Evolutionary conservation across 2,888 invertebrate genomes (phyloP), one percentile per base, ranked within the genome.

Genomic region (Mythimna impura): DNA sequence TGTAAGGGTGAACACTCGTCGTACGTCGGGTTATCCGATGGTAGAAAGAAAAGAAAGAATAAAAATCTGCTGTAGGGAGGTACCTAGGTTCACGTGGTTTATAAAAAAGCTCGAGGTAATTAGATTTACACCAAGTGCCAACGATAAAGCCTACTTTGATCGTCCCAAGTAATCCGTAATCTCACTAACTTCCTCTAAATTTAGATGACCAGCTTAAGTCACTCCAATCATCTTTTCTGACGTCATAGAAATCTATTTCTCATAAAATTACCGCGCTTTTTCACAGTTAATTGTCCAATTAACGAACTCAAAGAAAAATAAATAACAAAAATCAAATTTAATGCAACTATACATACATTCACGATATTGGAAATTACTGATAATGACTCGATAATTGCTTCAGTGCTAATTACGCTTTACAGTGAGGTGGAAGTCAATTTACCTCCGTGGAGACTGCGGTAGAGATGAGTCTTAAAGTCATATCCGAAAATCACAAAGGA

Each of bases 401-500:
- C 22, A 65, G 22, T 50, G 43, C 40, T 67, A 71, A 73, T 69
- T 73, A 80, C 80, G 57, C 54, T 66, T 58, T 60, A 34, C n/a
- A 65, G 25, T 25, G 30, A 55, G 50, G 17, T 60, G 22, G 70
- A 68, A 62, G 68, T 61, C 61, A 76, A 76, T 76, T 76, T 69
- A 60, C 61, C 65, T 66, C 61, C 57, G 8, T 17, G 54, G 10
- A 60, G 66, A 67, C 71, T 72, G 69, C 69, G 69, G 69, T 74
- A 76, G 62, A 67, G 73, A 80, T 70, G 50, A 50, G 22, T 66
- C 67, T 36, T 36, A 22, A 55, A 52, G 9, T 54, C 66, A 64
- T 80, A n/a, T 60, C 30, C 52, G 17, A 76, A 66, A 54, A 66
- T 68, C 43, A 75, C 74, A 82, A 76, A 72, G 60, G 52, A 58